Evolutionary conservation across 1,140 invertebrate genomes (phyloP), one percentile per base, ranked within the genome.

Genomic region (Mya arenaria): DNA sequence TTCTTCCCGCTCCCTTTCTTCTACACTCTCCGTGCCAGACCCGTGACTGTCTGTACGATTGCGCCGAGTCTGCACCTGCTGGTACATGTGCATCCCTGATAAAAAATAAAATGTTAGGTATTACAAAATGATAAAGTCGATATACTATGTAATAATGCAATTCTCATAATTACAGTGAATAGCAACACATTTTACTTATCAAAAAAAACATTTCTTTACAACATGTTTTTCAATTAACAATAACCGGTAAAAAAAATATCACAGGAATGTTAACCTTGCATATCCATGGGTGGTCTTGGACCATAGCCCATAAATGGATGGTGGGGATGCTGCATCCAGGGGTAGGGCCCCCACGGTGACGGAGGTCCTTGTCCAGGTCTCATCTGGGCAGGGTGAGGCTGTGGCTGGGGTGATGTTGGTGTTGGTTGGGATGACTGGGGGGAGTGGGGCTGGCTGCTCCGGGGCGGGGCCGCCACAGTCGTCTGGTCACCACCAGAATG

Each of bases 21-120:
- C 90, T 39, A 90, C 90, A 81, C 89, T 91, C 17, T 93, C 92
- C 78, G 89, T 89, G 17, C 88, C 92, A 55, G 92, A 92, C 4
- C 91, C 91, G 86, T 92, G 91, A 85, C 92, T 92, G 74, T 92
- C 91, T 65, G 91, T 92, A 25, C 92, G 87, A 32, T 84, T 85
- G 32, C 90, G 74, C 37, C 86, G 41, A n/a, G 48, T 17, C 1
- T 17, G 48, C 60, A 90, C 79, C 69, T 84, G 81, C 37, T 87
- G 86, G 74, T 88, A 92, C 83, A 90, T 90, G 63, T 89, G 87
- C 86, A 93, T 90, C 39, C 90, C 92, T 91, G 83, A 60, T 65
- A 72, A n/a, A 32, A 72, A 6, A 55, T 4, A 34, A 17, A 56
- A 74, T 58, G 17, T 56, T 23, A 30, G 56, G 56, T n/a, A n/a